Base-by-base conservation (phyloP, 2,888 invertebrate species). In the Agriopis aurantiaria region DNA sequence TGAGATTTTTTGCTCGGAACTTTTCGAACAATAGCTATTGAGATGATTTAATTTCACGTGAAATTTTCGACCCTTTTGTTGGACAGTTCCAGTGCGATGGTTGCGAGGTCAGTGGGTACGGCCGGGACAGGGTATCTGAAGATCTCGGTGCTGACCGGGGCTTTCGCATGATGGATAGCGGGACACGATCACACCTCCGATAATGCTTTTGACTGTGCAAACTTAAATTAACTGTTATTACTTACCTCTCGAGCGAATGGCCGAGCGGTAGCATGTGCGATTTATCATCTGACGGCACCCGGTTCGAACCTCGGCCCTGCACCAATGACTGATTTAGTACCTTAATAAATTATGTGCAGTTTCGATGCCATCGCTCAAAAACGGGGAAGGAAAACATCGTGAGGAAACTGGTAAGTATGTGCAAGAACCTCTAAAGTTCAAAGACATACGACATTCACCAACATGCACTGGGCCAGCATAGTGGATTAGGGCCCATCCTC, bases 111-210 rank as follows among this genome's bases (percentile, higher is more conserved):
- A 88, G 82, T 79, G 81, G 80, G 77, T 73, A 51, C 70, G 71
- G 80, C 1, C 59, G 10, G 64, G 78, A 75, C 80, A 79, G 81
- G 70, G 71, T 85, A 87, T 86, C 87, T 79, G 75, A 69, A 77
- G 78, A 86, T 88, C 86, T 85, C 81, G 82, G 82, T 78, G 84
- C 88, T 88, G 90, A 87, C 87, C 88, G 83, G 81, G 81, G 75
- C 62, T 73, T 79, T 78, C 67, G 77, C 79, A 84, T 91, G 91
- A 92, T 91, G 84, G 87, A 92, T 89, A 84, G 86, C 82, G 82
- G 78, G 78, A 82, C 82, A 66, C 58, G 74, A 75, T 75, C 53
- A 56, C 49, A 75, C 71, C 73, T 65, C 73, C 72, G 79, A 82
- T 88, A 88, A 85, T 71, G 71, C 73, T 69, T 74, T 82, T 62